Percentiles rank a stretch among this genome's conserved stretches.
Conservation (phyloP, 2,797 vertebrate species). For the Diglossa cyanea region DNA sequence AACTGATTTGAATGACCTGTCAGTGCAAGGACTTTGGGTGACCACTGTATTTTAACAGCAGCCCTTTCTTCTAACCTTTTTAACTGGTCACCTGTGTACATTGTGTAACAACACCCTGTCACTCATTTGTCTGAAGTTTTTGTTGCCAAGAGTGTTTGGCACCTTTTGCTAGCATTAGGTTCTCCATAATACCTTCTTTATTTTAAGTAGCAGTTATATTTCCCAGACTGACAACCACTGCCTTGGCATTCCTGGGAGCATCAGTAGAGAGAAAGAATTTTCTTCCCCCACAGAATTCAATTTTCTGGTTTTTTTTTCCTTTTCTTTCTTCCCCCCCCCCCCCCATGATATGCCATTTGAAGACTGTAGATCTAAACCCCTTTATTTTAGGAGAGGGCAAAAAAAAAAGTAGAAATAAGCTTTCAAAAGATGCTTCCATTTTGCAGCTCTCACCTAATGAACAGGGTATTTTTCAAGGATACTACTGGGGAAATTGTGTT, state of each 20-base stretch:
- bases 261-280: not conserved
- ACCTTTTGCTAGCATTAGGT: not conserved
- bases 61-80: not conserved
- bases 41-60: not conserved
- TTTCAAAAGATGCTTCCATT: not conserved
- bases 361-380: not conserved
- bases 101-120: not conserved
- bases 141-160: not conserved
- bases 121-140: not conserved
- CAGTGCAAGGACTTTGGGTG: not conserved
- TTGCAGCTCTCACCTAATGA: not conserved
- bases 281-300: not conserved
- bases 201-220: not conserved
- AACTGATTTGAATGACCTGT: not conserved
- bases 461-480: not conserved
- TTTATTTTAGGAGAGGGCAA: fast-evolving
- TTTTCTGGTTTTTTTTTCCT: not conserved
- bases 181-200: not conserved
- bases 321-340: fast-evolving
- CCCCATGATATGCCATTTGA: not conserved
- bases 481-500: not conserved
- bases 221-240: not conserved
- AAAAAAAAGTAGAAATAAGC: not conserved
- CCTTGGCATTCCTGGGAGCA: not conserved
- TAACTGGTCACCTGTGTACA: not conserved